Percentiles rank a stretch among this genome's conserved stretches.
phyloP scores from a whole-genome alignment of 2,888 invertebrate species.

The Stenotaenia linearis region DNA sequence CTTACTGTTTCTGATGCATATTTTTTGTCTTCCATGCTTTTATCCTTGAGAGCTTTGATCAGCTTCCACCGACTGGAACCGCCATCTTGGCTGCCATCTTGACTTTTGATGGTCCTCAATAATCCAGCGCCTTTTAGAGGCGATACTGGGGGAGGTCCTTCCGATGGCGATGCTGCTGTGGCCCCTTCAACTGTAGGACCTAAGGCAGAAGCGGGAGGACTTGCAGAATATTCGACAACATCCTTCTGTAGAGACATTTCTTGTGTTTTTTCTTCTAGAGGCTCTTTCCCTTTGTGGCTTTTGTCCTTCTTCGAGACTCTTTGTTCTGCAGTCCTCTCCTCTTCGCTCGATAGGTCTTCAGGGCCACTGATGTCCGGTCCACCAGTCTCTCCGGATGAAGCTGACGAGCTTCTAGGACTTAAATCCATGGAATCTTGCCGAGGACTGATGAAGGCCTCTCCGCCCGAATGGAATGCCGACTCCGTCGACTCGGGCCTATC shows the following conservation, averaged over 20 bases:
- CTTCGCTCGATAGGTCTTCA: slow-evolving; percentile 56
- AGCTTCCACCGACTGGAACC: slow-evolving; percentile 62
- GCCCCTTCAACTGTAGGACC: slow-evolving; percentile 43
- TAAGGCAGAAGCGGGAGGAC: background rate
- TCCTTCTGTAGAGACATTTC: slow-evolving; percentile 47
- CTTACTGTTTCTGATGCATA: slow-evolving; percentile 35
- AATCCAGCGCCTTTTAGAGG: background rate
- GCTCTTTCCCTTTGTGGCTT: slow-evolving; percentile 40
- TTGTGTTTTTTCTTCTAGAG: slow-evolving; percentile 41
- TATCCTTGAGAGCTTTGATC: slow-evolving; percentile 78
- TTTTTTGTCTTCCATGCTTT: slow-evolving; percentile 73
- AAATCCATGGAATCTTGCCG: background rate
- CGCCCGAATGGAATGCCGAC: slow-evolving; percentile 31
- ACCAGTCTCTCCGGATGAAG: slow-evolving; percentile 70
- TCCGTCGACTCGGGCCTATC: slow-evolving; percentile 32
- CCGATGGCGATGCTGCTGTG: slow-evolving; percentile 42
- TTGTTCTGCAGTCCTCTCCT: slow-evolving; percentile 48
- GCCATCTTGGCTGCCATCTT: background rate
- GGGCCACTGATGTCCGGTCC: slow-evolving; percentile 77
- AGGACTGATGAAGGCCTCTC: background rate
- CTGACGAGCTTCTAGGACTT: slow-evolving; percentile 29
- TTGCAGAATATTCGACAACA: background rate
- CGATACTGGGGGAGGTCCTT: slow-evolving; percentile 44
- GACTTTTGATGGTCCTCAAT: background rate
- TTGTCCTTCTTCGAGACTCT: slow-evolving; percentile 42